phyloP scores from a whole-genome alignment of 2,113 vertebrate species.

The Microcebus ravelobensis region DNA sequence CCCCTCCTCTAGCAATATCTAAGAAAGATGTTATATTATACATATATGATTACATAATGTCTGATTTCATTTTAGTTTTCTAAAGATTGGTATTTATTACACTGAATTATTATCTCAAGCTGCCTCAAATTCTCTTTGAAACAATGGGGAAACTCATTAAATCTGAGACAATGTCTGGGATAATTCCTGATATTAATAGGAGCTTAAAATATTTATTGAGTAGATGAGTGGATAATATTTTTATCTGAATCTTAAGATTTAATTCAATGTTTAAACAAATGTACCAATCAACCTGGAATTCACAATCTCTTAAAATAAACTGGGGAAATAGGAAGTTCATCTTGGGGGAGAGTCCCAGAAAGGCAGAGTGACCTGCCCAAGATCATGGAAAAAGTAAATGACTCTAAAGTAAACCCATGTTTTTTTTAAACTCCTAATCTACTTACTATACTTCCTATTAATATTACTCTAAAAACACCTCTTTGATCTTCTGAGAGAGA shows the following conservation, averaged over 20 bases:
- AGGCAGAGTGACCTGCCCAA: not conserved
- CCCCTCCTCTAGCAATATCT: not conserved
- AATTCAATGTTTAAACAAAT: conserved; percentile 6
- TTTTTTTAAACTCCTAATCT: not conserved
- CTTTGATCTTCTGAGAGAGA: conserved; percentile 43
- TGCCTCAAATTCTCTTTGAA: conserved; percentile 30
- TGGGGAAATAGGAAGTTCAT: not conserved
- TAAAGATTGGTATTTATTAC: not conserved
- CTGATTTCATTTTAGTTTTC: conserved; percentile 34
- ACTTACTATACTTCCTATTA: not conserved
- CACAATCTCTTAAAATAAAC: not conserved
- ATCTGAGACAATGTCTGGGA: not conserved
- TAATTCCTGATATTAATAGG: conserved; percentile 1
- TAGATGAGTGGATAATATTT: not conserved
- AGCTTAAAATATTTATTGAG: conserved; percentile 35
- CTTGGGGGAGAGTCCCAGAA: not conserved
- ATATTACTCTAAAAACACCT: not conserved
- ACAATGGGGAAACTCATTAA: not conserved
- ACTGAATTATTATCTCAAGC: conserved; percentile 10
- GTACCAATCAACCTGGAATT: not conserved
- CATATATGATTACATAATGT: not conserved
- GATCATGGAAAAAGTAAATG: not conserved
- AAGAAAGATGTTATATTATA: not conserved
- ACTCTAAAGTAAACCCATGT: not conserved
- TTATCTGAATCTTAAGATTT: conserved; percentile 24